Evolutionary conservation across 92 coral and sea anemone genomes (phyloP).

Genomic region (Plumapathes pennacea): DNA sequence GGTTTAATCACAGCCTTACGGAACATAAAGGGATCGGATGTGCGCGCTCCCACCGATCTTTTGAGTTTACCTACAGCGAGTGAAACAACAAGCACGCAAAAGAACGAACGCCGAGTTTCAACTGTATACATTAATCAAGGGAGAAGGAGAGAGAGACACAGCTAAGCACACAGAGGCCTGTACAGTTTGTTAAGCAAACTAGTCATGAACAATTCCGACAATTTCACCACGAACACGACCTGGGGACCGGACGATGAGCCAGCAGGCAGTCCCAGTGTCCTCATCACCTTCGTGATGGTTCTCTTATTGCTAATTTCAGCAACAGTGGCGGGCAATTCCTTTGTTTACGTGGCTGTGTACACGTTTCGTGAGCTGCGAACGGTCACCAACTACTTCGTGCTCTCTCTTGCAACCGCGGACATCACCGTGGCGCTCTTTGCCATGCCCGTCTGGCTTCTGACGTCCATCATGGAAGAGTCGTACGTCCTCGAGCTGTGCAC

Average conservation of each 20-base stretch:
- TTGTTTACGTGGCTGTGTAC: constrained; percentile 74
- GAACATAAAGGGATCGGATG: too few species aligned
- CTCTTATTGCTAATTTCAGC: constrained; percentile 61
- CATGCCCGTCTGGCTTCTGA: constrained; percentile 75
- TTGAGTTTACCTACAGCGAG: too few species aligned
- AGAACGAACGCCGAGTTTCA: too few species aligned
- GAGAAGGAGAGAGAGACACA: too few species aligned
- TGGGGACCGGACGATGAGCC: not conserved
- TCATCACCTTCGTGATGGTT: constrained; percentile 42
- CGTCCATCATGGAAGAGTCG: constrained; percentile 15
- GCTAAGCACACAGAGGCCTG: too few species aligned
- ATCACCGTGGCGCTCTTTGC: constrained; percentile 72
- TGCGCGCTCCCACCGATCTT: too few species aligned
- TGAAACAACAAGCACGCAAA: too few species aligned
- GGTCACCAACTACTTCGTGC: constrained; percentile 77
- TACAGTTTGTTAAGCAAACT: too few species aligned
- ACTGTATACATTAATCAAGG: too few species aligned
- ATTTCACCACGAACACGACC: too few species aligned
- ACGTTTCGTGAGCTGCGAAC: constrained; percentile 81
- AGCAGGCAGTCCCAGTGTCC: constrained; percentile 7
- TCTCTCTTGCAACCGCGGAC: constrained; percentile 79
- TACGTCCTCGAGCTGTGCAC: constrained; percentile 52
- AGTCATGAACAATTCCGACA: too few species aligned
- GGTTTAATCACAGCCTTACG: too few species aligned
- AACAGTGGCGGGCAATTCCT: constrained; percentile 64